These are phyloP conservation scores for Salminus brasiliensis DNA, from an alignment of 2,113 vertebrate genomes.

Conservation along the genomic window DNA sequence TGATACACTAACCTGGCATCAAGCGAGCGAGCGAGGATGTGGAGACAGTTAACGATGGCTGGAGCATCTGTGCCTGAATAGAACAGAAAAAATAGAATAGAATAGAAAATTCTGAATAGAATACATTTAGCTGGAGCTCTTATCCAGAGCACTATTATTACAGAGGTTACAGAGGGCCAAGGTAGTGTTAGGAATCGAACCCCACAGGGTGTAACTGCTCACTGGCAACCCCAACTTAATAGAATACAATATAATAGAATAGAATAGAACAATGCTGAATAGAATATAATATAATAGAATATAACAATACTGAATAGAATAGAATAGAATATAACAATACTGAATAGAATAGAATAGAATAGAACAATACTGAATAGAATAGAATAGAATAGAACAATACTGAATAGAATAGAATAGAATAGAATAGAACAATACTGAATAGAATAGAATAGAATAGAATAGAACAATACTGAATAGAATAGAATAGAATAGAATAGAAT, in stretches of 20 bases:
- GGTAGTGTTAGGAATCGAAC: not conserved
- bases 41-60: slow-evolving; percentile 91
- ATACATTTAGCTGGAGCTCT: not conserved
- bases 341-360: not conserved
- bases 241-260: slow-evolving; percentile 38
- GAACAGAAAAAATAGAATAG: not conserved
- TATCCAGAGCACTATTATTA: too few relatives aligned
- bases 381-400: not conserved
- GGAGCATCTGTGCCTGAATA: slow-evolving; percentile 85
- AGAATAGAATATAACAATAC: slow-evolving; percentile 9
- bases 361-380: slow-evolving; percentile 6
- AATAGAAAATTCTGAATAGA: not conserved
- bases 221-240: not conserved
- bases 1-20: slow-evolving; percentile 82
- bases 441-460: not conserved
- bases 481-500: not conserved
- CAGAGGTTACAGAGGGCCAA: not conserved
- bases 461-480: slow-evolving; percentile 2
- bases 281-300: not conserved
- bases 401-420: not conserved
- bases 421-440: not conserved
- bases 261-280: not conserved
- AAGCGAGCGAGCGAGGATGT: slow-evolving; percentile 89
- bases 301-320: not conserved
- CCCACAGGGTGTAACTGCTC: not conserved